Base-by-base conservation (phyloP, 1,140 invertebrate species). In the Mercenaria mercenaria region DNA sequence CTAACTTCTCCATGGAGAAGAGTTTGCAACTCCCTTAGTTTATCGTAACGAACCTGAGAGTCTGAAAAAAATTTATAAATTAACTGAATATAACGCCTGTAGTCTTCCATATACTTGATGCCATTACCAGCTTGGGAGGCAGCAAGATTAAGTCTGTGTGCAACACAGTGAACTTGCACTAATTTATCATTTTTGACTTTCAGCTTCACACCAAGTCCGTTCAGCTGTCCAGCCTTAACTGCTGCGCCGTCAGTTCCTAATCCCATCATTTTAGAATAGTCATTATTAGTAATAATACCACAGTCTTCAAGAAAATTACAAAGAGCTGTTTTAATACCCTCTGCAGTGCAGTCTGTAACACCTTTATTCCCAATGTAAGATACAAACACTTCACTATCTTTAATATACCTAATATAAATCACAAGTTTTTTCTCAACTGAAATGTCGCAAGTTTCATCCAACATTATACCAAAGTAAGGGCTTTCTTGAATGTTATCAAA, bases 11-110 rank as follows among this genome's bases (percentile, higher is more conserved):
- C 41, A 50, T 32, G 20, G 1, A 84, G 23, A 1, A 84, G 15
- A 13, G 69, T 18, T 84, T 84, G 81, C 13, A 84, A 47, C 61
- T 84, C 81, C 4, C 81, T 18, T 11, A 84, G 41, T 18, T 50
- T 67, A n/a, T 84, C 81, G 47, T 84, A 84, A 20, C 61, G 41
- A 29, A 84, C 10, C 1, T 34, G 69, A 23, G 34, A 43, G 23
- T 84, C 81, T 69, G n/a, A 26, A 72, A 69, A 84, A 50, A 47
- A 84, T 37, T 34, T n/a, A 32, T 84, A 84, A 2, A 69, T 8
- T 23, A 0, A n/a, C 20, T 84, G 59, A 29, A 84, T 84, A 0
- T 1, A 2, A 1, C 23, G 10, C 3, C 29, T 18, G 34, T 81
- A 81, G 0, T 39, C 10, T 13, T 81, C 32, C 3, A 1, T 4